phyloP scores from a whole-genome alignment of 2,797 vertebrate species.

The Anabas testudineus region DNA sequence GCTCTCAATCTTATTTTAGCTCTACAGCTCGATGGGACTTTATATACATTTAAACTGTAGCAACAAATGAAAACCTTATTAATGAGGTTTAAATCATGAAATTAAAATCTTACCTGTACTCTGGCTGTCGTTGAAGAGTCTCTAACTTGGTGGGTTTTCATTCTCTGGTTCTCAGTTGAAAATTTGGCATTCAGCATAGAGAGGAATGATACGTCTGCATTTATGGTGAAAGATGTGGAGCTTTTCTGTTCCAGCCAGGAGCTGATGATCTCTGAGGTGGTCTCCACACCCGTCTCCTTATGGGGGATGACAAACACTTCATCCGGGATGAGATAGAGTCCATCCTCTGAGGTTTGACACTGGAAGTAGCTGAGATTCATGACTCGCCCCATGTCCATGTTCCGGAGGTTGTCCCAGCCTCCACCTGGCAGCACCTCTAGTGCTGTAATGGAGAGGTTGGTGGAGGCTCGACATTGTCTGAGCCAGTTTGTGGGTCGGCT shows the following conservation, averaged over 20 bases:
- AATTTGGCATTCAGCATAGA: slow-evolving; percentile 88
- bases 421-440: slow-evolving; percentile 92
- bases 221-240: slow-evolving; percentile 84
- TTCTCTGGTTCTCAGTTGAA: slow-evolving; percentile 85
- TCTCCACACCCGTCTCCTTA: slow-evolving; percentile 90
- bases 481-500: slow-evolving; percentile 77
- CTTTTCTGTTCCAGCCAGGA: slow-evolving; percentile 90
- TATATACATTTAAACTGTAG: too few species aligned
- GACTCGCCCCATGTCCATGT: slow-evolving; percentile 91
- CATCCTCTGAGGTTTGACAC: slow-evolving; percentile 91
- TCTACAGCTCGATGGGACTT: too few species aligned
- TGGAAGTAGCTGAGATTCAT: slow-evolving; percentile 87
- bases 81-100: too few species aligned
- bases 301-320: slow-evolving; percentile 90
- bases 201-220: slow-evolving; percentile 84
- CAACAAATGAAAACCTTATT: too few species aligned
- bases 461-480: slow-evolving; percentile 78
- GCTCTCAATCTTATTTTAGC: too few species aligned
- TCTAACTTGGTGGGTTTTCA: slow-evolving; percentile 91
- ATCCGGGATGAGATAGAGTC: slow-evolving; percentile 90
- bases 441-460: slow-evolving; percentile 75
- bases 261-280: slow-evolving; percentile 89
- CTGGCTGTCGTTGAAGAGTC: slow-evolving; percentile 85
- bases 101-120: slow-evolving; percentile 88
- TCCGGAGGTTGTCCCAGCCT: slow-evolving; percentile 94